Conservation (phyloP, 2,888 invertebrate genomes). For the Trachelus stipa region DNA sequence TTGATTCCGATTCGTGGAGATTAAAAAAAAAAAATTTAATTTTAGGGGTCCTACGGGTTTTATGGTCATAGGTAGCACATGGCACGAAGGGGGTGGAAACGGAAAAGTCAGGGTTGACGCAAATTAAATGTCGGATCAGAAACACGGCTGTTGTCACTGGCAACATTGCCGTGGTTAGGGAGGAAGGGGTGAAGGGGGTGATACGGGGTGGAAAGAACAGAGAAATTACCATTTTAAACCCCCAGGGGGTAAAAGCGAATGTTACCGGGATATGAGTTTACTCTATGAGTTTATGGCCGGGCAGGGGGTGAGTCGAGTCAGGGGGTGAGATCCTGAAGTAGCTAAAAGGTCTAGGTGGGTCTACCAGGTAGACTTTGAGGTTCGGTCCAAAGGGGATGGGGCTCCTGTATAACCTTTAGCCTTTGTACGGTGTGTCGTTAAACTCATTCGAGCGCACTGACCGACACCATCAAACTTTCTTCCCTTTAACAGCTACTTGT, state of each 20-base stretch:
- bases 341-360: neutral
- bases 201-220: conserved; percentile 32
- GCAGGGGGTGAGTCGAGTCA: neutral
- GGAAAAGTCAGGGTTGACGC: conserved; percentile 30
- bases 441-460: neutral
- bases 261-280: conserved; percentile 20
- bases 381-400: neutral
- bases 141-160: conserved; percentile 49
- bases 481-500: neutral
- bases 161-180: conserved; percentile 41
- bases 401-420: neutral
- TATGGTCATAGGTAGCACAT: neutral
- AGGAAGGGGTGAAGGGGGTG: conserved; percentile 29
- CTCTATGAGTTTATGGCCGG: conserved; percentile 8
- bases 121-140: conserved; percentile 55
- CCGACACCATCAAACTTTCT: neutral
- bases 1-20: neutral
- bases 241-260: conserved; percentile 31
- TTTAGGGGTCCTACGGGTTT: neutral
- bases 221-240: conserved; percentile 47
- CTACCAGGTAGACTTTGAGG: neutral
- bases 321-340: neutral
- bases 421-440: neutral
- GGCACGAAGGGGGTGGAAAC: neutral
- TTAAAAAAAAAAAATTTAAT: neutral